phyloP scores from a whole-genome alignment of 1,140 invertebrate genomes.

The Drosophila virilis region DNA sequence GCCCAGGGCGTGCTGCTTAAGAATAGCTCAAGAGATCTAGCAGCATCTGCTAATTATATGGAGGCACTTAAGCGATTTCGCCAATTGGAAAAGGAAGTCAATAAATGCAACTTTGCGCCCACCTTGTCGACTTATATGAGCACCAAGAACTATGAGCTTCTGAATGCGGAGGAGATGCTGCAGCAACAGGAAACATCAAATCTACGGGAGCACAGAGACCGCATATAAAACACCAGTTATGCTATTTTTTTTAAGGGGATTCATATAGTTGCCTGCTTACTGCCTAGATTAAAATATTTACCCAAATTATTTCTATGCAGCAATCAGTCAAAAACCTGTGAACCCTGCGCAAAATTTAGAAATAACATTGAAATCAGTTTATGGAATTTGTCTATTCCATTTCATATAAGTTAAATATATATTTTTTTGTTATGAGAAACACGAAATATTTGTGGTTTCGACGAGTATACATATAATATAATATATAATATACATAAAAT shows the following conservation, averaged over 20 bases:
- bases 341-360: neutral
- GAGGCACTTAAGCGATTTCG: constrained; percentile 39
- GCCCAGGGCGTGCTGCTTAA: constrained; percentile 2
- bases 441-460: constrained; percentile 45
- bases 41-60: constrained; percentile 16
- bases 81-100: constrained; percentile 45
- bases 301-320: neutral
- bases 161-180: constrained; percentile 44
- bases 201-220: constrained; percentile 14
- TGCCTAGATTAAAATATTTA: too few relatives aligned
- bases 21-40: neutral
- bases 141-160: constrained; percentile 63
- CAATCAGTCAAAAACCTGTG: neutral
- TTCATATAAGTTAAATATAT: constrained; percentile 34
- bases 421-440: constrained; percentile 33
- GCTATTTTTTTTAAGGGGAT: neutral
- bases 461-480: constrained; percentile 59
- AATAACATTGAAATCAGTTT: neutral
- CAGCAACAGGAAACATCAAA: constrained; percentile 48
- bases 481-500: constrained; percentile 55
- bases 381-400: constrained; percentile 4
- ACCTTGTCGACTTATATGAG: constrained; percentile 55
- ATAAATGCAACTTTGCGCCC: constrained; percentile 29
- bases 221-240: neutral
- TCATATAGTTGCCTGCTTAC: constrained; percentile 17